Evolutionary conservation across 2,888 invertebrate species (phyloP).

Genomic region (Physocephala rufipes): DNA sequence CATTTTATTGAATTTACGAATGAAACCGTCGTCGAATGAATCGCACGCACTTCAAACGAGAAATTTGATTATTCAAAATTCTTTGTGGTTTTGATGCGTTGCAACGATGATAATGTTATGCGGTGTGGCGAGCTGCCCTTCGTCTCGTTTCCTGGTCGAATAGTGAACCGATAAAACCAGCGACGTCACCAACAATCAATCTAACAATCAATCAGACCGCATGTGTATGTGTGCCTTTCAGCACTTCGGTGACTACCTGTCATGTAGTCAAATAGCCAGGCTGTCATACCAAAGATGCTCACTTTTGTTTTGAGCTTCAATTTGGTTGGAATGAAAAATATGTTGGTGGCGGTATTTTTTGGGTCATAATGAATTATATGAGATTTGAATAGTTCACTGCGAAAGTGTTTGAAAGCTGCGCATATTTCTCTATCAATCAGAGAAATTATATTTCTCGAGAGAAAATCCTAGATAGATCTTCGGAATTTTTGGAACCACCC

Average conservation of each 20-base stretch:
- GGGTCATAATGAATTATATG: no score
- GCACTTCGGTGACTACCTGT: background rate
- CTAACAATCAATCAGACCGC: background rate
- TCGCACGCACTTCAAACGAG: conserved; percentile 25
- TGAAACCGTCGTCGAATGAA: conserved; percentile 18
- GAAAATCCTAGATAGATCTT: no score
- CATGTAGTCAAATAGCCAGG: no score
- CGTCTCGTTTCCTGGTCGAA: background rate
- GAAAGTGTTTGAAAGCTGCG: no score
- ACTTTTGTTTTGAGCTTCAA: conserved; percentile 21
- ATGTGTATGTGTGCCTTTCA: background rate
- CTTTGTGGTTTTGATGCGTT: conserved; percentile 20
- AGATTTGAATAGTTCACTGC: no score
- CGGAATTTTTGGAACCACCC: no score
- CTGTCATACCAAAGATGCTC: no score
- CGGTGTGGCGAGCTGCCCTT: background rate
- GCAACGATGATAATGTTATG: no score
- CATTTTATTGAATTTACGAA: conserved; percentile 29
- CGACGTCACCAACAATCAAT: background rate
- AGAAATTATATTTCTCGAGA: no score
- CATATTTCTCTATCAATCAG: no score
- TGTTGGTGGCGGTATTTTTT: no score
- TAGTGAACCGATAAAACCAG: background rate
- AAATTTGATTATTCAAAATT: conserved; percentile 37
- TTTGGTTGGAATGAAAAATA: conserved; percentile 6